These are phyloP conservation scores for Belgica antarctica DNA, from an alignment of 2,888 invertebrate genomes.

Conservation along the genomic window DNA sequence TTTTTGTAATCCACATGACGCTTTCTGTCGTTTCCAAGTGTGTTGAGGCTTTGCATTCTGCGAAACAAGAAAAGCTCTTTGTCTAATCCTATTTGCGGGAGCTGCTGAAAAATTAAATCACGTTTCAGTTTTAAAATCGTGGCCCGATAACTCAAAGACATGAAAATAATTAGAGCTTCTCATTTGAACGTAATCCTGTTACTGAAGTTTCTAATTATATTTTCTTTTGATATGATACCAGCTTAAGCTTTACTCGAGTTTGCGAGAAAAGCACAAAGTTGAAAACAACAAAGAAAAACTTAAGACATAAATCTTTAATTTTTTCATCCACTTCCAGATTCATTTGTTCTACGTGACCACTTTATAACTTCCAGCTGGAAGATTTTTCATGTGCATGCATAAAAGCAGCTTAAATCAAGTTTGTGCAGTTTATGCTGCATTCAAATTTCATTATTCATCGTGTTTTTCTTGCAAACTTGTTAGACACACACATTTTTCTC, in stretches of 20 bases:
- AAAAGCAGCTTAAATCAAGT: background rate
- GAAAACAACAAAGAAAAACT: background rate
- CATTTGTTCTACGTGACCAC: conserved; percentile 38
- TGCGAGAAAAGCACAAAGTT: background rate
- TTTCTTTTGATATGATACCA: background rate
- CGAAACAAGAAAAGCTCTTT: too few species aligned
- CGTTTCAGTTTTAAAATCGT: background rate
- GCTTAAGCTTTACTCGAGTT: background rate
- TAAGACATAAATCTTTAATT: background rate
- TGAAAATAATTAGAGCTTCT: conserved; percentile 9
- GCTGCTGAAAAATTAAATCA: background rate
- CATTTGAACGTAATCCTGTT: conserved; percentile 9
- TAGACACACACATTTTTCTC: too few species aligned
- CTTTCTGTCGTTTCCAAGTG: too few species aligned
- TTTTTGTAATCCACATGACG: too few species aligned
- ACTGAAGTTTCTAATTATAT: background rate
- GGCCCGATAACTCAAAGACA: background rate
- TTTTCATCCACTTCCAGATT: conserved; percentile 5
- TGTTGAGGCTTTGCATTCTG: too few species aligned
- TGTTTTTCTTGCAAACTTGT: background rate
- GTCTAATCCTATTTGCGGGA: background rate
- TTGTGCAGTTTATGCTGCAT: background rate
- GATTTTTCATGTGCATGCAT: background rate
- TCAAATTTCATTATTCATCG: background rate
- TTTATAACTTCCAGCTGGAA: background rate